Percentiles rank a stretch among this genome's conserved stretches.
Evolutionary conservation across 2,888 invertebrate genomes (phyloP).

Genomic region (Exocentrus adspersus): DNA sequence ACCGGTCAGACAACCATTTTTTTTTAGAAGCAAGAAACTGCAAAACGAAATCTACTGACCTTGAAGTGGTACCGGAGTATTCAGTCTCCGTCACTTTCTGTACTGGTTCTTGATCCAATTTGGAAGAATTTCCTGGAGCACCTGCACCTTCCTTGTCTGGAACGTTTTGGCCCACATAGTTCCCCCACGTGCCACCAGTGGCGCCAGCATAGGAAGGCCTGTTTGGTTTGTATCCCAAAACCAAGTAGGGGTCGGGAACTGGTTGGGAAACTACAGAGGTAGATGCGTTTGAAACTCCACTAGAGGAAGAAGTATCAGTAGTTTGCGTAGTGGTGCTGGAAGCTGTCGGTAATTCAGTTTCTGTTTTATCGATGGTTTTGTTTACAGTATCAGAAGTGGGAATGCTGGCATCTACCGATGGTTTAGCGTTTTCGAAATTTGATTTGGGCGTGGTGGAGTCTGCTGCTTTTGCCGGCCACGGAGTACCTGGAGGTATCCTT

Average conservation of each 20-base stretch:
- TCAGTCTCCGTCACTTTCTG: background rate
- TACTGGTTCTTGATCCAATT: background rate
- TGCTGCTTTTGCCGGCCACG: constrained; percentile 29
- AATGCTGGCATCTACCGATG: too few relatives aligned
- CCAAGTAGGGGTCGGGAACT: background rate
- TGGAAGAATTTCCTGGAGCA: background rate
- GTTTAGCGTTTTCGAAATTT: background rate
- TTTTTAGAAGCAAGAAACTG: too few relatives aligned
- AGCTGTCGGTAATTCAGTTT: too few relatives aligned
- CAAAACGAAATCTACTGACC: background rate
- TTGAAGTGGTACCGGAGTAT: background rate
- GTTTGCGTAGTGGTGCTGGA: too few relatives aligned
- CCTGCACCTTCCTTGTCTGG: background rate
- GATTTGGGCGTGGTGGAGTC: background rate
- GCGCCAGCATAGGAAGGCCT: constrained; percentile 27
- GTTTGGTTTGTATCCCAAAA: background rate
- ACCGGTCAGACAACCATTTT: too few relatives aligned
- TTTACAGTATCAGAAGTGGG: background rate
- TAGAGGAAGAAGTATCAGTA: too few relatives aligned
- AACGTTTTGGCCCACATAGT: constrained; percentile 29
- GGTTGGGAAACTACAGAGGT: too few relatives aligned
- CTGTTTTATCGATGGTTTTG: too few relatives aligned
- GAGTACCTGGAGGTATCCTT: constrained; percentile 29
- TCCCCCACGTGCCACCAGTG: constrained; percentile 29
- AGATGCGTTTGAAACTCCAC: too few relatives aligned